Base-by-base conservation (phyloP, 2,797 vertebrate species). In the Aldrovandia affinis region DNA sequence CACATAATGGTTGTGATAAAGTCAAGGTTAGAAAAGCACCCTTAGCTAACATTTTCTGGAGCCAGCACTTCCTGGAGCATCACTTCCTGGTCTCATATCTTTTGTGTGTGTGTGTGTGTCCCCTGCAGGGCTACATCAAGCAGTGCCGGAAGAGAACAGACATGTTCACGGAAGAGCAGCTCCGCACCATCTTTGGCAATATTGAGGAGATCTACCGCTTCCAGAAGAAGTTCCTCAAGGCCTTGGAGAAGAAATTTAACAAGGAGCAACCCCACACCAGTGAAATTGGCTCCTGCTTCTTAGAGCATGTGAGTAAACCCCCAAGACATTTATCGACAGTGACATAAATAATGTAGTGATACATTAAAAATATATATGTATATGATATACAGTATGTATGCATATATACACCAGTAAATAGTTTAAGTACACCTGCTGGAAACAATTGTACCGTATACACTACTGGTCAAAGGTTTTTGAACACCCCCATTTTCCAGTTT, bases 131-230 rank as follows among this genome's bases (percentile, higher is more conserved):
- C 78, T 99, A 99, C 88, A 96, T 99, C 89, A 96, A 98, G 89
- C 98, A 99, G 91, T 99, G 98, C 82, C 97, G 97, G 81, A 97
- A 96, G 90, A 94, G 97, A 78, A 97, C 96, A 0, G 97, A 99
- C 90, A 99, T 99, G 98, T 99, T 99, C 92, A 97, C 92, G 0
- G 98, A 99, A 36, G 97, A 99, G 80, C 97, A 99, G 91, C 95
- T 99, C 59, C 96, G 93, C n/a, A 97, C 95, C 88, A 98, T 99
- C 91, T 99, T 99, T 78, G 97, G 98, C 33, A 99, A 99, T 87
- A 99, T 99, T 0, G 97, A 99, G 85, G 97, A 99, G 18, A 98
- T 99, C 89, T 99, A 99, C 91, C 96, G 96, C 57, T 98, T 97
- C 92, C 98, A 99, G 92, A 97, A 97, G 89, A 97, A 95, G 89